Evolutionary conservation across 1,140 invertebrate genomes (phyloP), one percentile per base, ranked within the genome.

Genomic region (Pseudachorutes palmiensis): DNA sequence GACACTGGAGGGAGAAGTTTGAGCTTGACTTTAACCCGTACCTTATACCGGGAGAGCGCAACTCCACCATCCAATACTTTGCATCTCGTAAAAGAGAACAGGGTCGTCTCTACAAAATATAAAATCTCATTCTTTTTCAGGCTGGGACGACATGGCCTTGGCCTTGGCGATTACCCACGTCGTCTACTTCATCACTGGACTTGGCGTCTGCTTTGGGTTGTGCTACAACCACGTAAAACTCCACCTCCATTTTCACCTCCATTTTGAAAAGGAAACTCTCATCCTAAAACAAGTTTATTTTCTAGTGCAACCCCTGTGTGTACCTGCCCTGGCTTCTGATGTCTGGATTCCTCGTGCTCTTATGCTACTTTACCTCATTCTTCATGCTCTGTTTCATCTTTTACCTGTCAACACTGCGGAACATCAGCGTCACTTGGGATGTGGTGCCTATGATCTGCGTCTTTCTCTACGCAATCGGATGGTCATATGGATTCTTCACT

Each of bases 251-350:
- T n/a, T n/a, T n/a, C n/a, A n/a, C n/a, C n/a, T n/a, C n/a, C n/a
- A n/a, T n/a, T n/a, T n/a, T n/a, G n/a, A n/a, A n/a, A n/a, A n/a
- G n/a, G n/a, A n/a, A n/a, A n/a, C n/a, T n/a, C n/a, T n/a, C n/a
- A n/a, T n/a, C n/a, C n/a, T n/a, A n/a, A n/a, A n/a, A n/a, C n/a
- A n/a, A n/a, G n/a, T n/a, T n/a, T n/a, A n/a, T n/a, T n/a, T n/a
- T n/a, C n/a, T n/a, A 58, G 55, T 5, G 5, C 5, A 58, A 29
- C 55, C n/a, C 55, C 55, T 12, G 5, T 29, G n/a, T 58, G 33
- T 72, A 72, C 49, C 22, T 72, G 41, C 70, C 70, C 2, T 72
- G 70, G 70, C 22, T 72, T 2, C 28, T 67, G 45, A 26, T 66
- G 59, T 69, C 67, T 22, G 58, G 2, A 14, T 3, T 59, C 16